Evolutionary conservation across 2,888 invertebrate genomes (phyloP), one percentile per base, ranked within the genome.

Genomic region (Cheilosia pagana): DNA sequence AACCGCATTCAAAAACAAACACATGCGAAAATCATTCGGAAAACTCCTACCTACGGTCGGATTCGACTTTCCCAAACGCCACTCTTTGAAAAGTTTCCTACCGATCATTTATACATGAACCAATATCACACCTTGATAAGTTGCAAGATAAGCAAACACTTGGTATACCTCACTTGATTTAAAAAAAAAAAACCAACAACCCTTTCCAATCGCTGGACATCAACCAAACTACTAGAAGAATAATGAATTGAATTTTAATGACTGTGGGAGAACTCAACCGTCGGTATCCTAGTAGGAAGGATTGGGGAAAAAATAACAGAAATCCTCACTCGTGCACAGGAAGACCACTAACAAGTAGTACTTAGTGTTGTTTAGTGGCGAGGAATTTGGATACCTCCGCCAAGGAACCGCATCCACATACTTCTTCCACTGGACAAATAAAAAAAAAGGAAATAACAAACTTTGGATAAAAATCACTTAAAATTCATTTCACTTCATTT

Each of bases 391-490:
- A 72, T 62, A 28, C 62, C 28, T 48, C 39, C 25, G 16, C n/a
- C 35, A 14, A 14, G 39, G 39, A 14, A 39, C 57, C 75, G 23
- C 75, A 57, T 48, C 28, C 48, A 57, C 39, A 65, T 28, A 19
- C 53, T 41, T 41, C 19, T 21, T 59, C 21, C n/a, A 41, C 16
- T 14, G 50, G 25, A 53, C 12, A 43, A 59, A 68, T 16, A 43
- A 53, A 60, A 59, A 50, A 75, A 43, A 52, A 53, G 12, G 31
- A 53, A 60, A 60, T 31, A 75, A 45, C 39, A 71, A 81, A 81
- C 65, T 86, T 76, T 63, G 81, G 81, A 86, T 85, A 85, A 81
- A 86, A 86, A 86, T 86, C 81, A 86, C 81, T 86, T 86, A 75
- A 81, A 86, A 86, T 86, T 86, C 76, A 86, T 86, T 86, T 55